phyloP scores from a whole-genome alignment of 2,888 invertebrate species.

The Drosophila fulvimacula region DNA sequence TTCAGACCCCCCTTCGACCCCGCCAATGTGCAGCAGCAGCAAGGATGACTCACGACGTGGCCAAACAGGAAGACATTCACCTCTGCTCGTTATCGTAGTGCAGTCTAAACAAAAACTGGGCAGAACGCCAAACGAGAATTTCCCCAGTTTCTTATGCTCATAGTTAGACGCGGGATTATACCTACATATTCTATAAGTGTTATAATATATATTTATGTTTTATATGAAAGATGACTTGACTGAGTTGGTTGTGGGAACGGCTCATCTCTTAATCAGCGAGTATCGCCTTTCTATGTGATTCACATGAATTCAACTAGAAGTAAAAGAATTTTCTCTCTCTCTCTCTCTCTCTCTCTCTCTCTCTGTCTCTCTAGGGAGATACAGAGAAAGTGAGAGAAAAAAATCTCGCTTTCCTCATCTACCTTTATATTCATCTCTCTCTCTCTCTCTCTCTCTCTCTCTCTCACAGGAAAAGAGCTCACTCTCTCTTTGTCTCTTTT shows the following conservation, averaged over 20 bases:
- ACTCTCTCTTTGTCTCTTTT: not conserved
- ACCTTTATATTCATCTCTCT: too few relatives aligned
- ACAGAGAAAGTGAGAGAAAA: too few relatives aligned
- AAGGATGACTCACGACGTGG: constrained; percentile 31
- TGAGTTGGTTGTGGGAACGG: not conserved
- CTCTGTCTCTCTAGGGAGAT: too few relatives aligned
- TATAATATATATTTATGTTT: not conserved
- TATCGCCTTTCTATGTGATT: not conserved
- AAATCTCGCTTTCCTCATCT: too few relatives aligned
- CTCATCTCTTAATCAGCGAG: not conserved
- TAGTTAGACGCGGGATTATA: not conserved
- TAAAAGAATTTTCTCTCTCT: not conserved
- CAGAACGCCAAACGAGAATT: constrained; percentile 29
- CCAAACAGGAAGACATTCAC: constrained; percentile 43
- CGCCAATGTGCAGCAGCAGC: constrained; percentile 29
- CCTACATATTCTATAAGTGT: not conserved
- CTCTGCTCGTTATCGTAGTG: constrained; percentile 21
- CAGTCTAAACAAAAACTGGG: constrained; percentile 16
- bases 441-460: not conserved
- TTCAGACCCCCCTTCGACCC: constrained; percentile 32
- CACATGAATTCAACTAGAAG: not conserved
- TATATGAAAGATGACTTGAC: not conserved
- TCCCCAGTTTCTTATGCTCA: not conserved
- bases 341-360: too few relatives aligned
- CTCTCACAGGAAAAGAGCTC: not conserved